Base-by-base conservation (phyloP, 30 jellyfish, hydroid and myxozoan genomes). In the Aurelia aurita region DNA sequence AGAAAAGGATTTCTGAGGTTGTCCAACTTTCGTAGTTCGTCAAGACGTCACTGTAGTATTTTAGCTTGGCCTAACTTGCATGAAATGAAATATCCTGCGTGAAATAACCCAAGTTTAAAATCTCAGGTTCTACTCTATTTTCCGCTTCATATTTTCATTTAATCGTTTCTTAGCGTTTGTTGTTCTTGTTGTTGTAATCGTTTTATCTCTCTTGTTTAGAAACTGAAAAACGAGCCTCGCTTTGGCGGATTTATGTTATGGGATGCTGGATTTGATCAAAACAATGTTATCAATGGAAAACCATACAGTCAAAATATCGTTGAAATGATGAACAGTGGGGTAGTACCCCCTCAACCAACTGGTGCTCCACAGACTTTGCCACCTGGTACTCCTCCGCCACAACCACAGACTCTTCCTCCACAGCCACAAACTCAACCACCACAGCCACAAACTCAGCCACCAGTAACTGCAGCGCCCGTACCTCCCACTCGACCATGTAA, bases 261-360 rank as follows among this genome's bases (percentile, higher is more conserved):
- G 99, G 99, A 94, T 79, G 99, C 99, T 57, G 96, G 97, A 10
- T 94, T 94, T 69, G 99, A 94, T 88, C 97, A 94, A 73, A 88
- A 94, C 94, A 94, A 94, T 75, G 59, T 82, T 46, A 94, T 94
- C 85, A 89, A 89, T 66, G 99, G 99, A 49, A 89, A 84, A 51
- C 93, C 87, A 29, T 94, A 81, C 97, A 94, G 99, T 67, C 96
- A 94, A 16, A 83, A 94, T 73, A 88, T 94, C 21, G 97, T 72
- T 39, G 81, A 71, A 22, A 83, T 94, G 81, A 81, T 94, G 90
- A 84, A 88, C 72, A 85, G 83, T n/a, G 97, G 94, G 7, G 96
- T 85, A 3, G 90, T 70, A 31, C 91, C 91, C 70, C 96, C 95
- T 45, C 77, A 51, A 18, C 96, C 97, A 15, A 79, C 98, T 19